Base-by-base conservation (phyloP, 2,797 vertebrate genomes). In the Lutjanus argentimaculatus region DNA sequence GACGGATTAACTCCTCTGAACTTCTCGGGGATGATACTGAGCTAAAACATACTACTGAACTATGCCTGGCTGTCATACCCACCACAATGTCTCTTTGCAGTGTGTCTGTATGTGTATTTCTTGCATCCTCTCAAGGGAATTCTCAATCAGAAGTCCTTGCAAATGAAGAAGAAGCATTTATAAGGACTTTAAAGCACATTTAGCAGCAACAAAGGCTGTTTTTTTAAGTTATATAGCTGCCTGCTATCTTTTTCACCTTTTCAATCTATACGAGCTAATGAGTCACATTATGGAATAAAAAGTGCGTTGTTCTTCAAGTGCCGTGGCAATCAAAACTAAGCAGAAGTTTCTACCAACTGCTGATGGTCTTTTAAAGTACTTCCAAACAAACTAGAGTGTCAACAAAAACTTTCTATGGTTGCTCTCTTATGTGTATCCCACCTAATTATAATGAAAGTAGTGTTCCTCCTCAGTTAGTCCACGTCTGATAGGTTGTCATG, bases 401-500 rank as follows among this genome's bases (percentile, higher is more conserved):
- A 80, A 88, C 67, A 63, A 83, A 89, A 85, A 87, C 77, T 89
- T 81, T 71, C 77, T 25, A 22, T 42, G 40, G 25, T 63, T 1
- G 19, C 66, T 69, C 56, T 66, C 63, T 82, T 84, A 80, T 72
- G 45, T 59, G 64, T 70, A 76, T 78, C 69, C 71, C 51, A 72
- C 56, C 82, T 92, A 90, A 93, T 93, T 92, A 93, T 84, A 92
- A 89, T 80, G 77, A 87, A 88, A 88, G 64, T 13, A 72, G n/a
- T 77, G 79, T 71, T 92, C 71, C 69, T 79, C 76, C 77, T 78
- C 77, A 69, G 77, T 79, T 83, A 80, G 82, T 89, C 79, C 51
- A 72, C 11, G 72, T 89, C 79, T 86, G 92, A 87, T 91, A 84
- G 83, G 89, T 85, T 92, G 92, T 92, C 91, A 91, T 88, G 83